A percentile compares a stretch with the other conserved stretches of the same genome.
phyloP scores from a whole-genome alignment of 2,888 invertebrate species.

The Drosophila fungiperda region DNA sequence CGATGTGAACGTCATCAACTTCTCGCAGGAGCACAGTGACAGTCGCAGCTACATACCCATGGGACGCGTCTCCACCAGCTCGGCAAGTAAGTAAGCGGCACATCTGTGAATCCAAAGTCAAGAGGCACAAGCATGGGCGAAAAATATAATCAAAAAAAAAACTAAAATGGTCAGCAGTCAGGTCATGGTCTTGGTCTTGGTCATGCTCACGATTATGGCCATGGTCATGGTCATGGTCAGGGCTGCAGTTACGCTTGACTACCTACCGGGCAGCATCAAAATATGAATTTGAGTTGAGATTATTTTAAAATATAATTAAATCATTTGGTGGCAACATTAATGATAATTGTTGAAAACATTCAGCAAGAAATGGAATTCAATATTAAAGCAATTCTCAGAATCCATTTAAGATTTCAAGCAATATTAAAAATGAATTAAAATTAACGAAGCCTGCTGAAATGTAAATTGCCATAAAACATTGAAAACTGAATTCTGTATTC shows the following conservation, averaged over 20 bases:
- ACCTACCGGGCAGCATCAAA: slow-evolving; percentile 4
- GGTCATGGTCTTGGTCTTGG: slow-evolving; percentile 27
- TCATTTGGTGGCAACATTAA: background rate
- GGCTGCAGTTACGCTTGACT: slow-evolving; percentile 7
- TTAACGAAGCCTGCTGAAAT: background rate
- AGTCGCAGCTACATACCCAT: slow-evolving; percentile 85
- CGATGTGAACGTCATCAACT: slow-evolving; percentile 85
- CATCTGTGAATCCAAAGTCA: background rate
- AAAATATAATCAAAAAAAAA: background rate
- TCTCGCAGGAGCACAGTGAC: slow-evolving; percentile 84
- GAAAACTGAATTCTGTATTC: background rate
- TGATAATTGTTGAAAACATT: background rate
- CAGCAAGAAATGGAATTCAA: background rate
- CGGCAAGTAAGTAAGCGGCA: slow-evolving; percentile 83
- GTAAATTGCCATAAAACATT: background rate
- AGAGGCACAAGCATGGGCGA: slow-evolving; percentile 13
- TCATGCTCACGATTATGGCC: slow-evolving; percentile 18
- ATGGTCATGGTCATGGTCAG: slow-evolving; percentile 25
- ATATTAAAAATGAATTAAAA: background rate
- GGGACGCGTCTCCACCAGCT: slow-evolving; percentile 85
- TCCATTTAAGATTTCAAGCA: background rate
- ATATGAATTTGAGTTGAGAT: slow-evolving; percentile 16
- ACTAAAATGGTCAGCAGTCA: slow-evolving; percentile 36
- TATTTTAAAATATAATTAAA: slow-evolving; percentile 1
- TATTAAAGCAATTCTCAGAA: background rate